phyloP scores from a whole-genome alignment of 2,888 invertebrate genomes.

The Eupeodes latifasciatus region DNA sequence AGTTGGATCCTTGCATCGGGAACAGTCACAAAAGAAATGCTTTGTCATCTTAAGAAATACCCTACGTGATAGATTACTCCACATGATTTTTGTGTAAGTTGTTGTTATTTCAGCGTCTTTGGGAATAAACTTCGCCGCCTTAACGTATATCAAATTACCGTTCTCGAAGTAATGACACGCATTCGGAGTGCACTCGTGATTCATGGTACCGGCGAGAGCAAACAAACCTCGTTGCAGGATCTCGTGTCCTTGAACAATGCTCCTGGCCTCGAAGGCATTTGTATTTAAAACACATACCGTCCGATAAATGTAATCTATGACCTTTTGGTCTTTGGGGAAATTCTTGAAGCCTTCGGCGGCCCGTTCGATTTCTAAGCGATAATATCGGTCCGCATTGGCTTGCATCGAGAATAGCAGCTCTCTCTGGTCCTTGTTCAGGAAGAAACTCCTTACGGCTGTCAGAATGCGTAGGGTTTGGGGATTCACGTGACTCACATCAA shows the following conservation, averaged over 20 bases:
- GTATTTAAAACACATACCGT: constrained; percentile 83
- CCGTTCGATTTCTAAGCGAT: constrained; percentile 79
- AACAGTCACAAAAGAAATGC: constrained; percentile 88
- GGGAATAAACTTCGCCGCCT: constrained; percentile 86
- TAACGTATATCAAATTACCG: constrained; percentile 86
- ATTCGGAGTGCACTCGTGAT: constrained; percentile 90
- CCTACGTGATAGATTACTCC: constrained; percentile 88
- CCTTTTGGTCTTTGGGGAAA: constrained; percentile 81
- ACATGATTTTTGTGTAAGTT: constrained; percentile 89
- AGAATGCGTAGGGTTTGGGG: constrained; percentile 81
- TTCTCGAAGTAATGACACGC: constrained; percentile 88
- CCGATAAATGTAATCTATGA: constrained; percentile 81
- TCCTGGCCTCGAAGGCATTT: constrained; percentile 83
- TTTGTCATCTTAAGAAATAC: constrained; percentile 87
- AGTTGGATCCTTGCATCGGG: constrained; percentile 89
- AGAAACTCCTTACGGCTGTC: constrained; percentile 82
- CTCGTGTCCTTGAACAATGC: constrained; percentile 79
- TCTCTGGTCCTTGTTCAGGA: constrained; percentile 80
- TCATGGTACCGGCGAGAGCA: constrained; percentile 88
- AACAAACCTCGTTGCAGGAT: constrained; percentile 87
- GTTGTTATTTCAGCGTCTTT: constrained; percentile 88
- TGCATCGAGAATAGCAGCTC: constrained; percentile 82
- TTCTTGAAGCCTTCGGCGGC: constrained; percentile 81
- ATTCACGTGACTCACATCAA: constrained; percentile 80
- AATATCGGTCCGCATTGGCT: constrained; percentile 81